Evolutionary conservation across 2,888 invertebrate species (phyloP).

Genomic region (Acanthopleura granulata): DNA sequence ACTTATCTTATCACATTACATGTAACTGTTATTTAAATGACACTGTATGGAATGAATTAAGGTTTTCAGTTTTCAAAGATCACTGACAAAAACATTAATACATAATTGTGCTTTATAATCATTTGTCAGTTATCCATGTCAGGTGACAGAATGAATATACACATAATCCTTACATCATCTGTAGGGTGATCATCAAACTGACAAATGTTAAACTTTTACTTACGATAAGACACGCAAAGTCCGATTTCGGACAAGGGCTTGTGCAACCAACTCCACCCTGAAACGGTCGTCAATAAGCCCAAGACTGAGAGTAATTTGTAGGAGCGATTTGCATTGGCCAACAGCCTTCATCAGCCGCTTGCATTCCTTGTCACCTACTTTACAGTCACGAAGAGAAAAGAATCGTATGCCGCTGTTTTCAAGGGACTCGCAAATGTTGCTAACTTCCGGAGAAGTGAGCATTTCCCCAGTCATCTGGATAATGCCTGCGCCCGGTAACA

Average conservation of each 20-base stretch:
- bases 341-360: conserved; percentile 47
- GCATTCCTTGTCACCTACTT: conserved; percentile 45
- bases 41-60: no score
- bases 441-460: conserved; percentile 6
- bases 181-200: no score
- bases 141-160: no score
- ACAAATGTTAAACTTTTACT: conserved; percentile 31
- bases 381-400: conserved; percentile 54
- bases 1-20: no score
- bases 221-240: conserved; percentile 56
- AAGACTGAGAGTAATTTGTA: conserved; percentile 57
- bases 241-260: conserved; percentile 48
- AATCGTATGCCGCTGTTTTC: conserved; percentile 2
- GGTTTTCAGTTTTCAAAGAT: no score
- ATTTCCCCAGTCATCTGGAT: conserved; percentile 12
- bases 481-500: neutral
- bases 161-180: no score
- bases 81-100: no score
- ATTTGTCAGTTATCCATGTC: no score
- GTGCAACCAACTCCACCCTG: conserved; percentile 48
- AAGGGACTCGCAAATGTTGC: neutral
- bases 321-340: conserved; percentile 42
- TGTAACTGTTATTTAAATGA: no score
- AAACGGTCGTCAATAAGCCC: conserved; percentile 44
- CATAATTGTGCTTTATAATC: no score